Evolutionary conservation across 2,113 vertebrate species (phyloP).

Genomic region (Phalacrocorax aristotelis): DNA sequence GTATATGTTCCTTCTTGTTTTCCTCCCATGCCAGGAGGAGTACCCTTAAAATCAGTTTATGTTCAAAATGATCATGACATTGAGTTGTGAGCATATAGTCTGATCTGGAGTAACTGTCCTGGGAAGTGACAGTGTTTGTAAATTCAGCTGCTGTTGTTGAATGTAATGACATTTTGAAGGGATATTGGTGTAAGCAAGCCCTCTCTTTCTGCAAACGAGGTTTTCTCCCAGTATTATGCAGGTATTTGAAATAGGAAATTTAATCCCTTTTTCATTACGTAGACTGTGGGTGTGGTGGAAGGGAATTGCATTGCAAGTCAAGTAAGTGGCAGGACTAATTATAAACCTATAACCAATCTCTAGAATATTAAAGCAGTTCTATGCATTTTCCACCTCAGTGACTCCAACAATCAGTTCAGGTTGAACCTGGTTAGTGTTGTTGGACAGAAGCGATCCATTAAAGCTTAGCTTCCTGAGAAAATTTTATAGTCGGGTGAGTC

Average conservation of each 20-base stretch:
- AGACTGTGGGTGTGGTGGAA: neutral
- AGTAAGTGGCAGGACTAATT: neutral
- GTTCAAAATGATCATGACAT: neutral
- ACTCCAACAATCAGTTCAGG: neutral
- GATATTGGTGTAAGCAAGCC: neutral
- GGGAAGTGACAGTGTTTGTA: neutral
- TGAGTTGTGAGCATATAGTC: neutral
- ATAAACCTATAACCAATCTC: neutral
- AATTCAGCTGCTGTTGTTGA: neutral
- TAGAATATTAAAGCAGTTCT: neutral
- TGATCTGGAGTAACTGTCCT: neutral
- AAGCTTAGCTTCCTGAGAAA: neutral
- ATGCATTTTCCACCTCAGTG: neutral
- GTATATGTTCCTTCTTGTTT: neutral
- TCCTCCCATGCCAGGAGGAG: neutral
- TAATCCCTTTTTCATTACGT: neutral
- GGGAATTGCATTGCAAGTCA: neutral
- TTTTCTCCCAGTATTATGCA: neutral
- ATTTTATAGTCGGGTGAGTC: neutral
- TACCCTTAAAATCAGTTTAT: neutral
- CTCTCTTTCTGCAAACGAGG: neutral
- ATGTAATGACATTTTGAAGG: neutral
- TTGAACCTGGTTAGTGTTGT: neutral
- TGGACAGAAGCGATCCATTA: neutral
- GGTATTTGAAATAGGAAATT: neutral